Evolutionary conservation across 1,140 invertebrate genomes (phyloP).

Genomic region (Eciton burchellii): DNA sequence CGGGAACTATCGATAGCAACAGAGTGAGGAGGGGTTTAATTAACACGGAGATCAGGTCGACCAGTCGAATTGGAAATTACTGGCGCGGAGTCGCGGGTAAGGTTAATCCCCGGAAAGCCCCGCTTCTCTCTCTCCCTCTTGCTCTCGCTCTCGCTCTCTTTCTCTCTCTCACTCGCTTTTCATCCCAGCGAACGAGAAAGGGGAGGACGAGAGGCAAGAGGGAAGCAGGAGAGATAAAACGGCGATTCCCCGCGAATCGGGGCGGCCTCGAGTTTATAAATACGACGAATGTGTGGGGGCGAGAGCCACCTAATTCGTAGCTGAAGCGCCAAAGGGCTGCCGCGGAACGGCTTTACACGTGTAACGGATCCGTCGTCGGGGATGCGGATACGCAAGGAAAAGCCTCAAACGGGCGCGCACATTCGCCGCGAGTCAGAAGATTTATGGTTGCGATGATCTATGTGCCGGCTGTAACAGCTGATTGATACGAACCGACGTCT

Average conservation of each 20-base stretch:
- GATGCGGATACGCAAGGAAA: conserved; percentile 14
- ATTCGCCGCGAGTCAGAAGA: conserved; percentile 32
- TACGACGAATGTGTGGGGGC: not conserved
- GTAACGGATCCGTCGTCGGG: not conserved
- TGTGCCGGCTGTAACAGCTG: conserved; percentile 25
- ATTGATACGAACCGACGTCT: conserved; percentile 44
- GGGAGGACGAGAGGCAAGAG: not conserved
- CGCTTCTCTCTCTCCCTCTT: too few relatives aligned
- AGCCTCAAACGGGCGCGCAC: not conserved
- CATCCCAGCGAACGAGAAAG: not conserved
- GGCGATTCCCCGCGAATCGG: conserved; percentile 5
- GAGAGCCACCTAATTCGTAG: conserved; percentile 15
- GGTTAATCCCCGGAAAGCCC: conserved; percentile 63
- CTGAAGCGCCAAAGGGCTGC: conserved; percentile 6
- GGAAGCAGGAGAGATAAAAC: conserved; percentile 11
- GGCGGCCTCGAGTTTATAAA: conserved; percentile 51
- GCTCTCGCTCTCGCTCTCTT: too few relatives aligned
- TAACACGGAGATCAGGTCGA: conserved; percentile 64
- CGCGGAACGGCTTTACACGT: conserved; percentile 37
- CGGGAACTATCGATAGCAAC: conserved; percentile 28
- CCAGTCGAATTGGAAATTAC: conserved; percentile 67
- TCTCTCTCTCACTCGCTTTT: too few relatives aligned
- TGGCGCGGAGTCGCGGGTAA: conserved; percentile 44
- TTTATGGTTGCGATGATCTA: conserved; percentile 33
- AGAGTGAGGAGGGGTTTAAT: conserved; percentile 54